A percentile compares a stretch with the other conserved stretches of the same genome.
These are phyloP conservation scores for Drosophila vallismaia DNA, from an alignment of 2,888 invertebrate genomes.

Conservation along the genomic window DNA sequence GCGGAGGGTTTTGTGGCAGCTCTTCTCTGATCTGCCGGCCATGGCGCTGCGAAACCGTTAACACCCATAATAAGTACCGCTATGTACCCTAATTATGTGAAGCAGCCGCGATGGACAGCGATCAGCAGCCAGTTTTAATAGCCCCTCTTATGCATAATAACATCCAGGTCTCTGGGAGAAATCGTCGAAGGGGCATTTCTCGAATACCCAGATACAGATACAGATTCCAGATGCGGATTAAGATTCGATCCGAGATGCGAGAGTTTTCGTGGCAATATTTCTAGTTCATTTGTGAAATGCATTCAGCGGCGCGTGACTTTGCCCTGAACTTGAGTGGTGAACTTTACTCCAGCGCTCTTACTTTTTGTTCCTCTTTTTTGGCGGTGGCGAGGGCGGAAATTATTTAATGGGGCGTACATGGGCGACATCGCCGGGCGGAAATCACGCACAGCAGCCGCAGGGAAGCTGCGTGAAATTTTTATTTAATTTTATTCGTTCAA, in stretches of 20 bases:
- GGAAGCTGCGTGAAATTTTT: constrained; percentile 65
- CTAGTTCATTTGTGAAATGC: constrained; percentile 73
- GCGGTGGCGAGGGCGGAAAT: constrained; percentile 72
- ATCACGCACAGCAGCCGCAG: constrained; percentile 68
- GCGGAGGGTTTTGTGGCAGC: constrained; percentile 19
- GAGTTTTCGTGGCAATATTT: constrained; percentile 57
- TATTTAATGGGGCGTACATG: constrained; percentile 82
- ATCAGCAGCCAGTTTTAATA: constrained; percentile 62
- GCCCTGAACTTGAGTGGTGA: constrained; percentile 31
- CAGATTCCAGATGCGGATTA: constrained; percentile 53
- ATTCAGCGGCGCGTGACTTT: constrained; percentile 59
- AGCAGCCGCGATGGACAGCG: constrained; percentile 38
- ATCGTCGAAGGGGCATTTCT: constrained; percentile 16
- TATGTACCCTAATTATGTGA: constrained; percentile 80
- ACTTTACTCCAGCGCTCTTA: not conserved
- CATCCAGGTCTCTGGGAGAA: constrained; percentile 20
- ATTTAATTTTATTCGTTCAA: constrained; percentile 65
- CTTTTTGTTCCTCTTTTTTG: constrained; percentile 7
- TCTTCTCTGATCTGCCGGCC: constrained; percentile 45
- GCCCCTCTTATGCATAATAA: constrained; percentile 68
- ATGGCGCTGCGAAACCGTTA: constrained; percentile 80
- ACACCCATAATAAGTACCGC: constrained; percentile 81
- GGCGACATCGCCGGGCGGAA: constrained; percentile 63
- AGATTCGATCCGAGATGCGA: constrained; percentile 12
- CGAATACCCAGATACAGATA: constrained; percentile 1